Base-by-base conservation (phyloP, 2,888 invertebrate species). In the Strigamia transsilvanica region DNA sequence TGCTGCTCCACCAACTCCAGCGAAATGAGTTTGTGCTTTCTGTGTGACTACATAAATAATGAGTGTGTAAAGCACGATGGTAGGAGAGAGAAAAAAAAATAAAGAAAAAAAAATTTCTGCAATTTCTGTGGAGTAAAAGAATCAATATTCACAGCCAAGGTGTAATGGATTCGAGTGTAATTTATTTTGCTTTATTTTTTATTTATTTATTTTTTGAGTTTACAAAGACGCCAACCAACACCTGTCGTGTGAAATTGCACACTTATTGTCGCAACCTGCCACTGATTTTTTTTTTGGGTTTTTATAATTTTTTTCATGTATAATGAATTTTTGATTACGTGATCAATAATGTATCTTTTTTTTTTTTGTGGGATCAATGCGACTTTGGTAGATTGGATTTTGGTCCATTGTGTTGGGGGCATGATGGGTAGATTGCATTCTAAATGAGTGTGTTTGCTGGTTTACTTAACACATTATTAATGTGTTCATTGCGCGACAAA, bases 21-120 rank as follows among this genome's bases (percentile, higher is more conserved):
- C 73, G 73, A 73, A 73, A 73, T 73, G 73, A 73, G 73, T 73
- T 73, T 73, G 73, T 73, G 73, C 73, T 73, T 73, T 73, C 73
- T 73, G 73, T 73, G 73, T 27, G 73, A 73, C 73, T 73, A 73
- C 73, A 73, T 73, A 73, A 73, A 73, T 73, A 73, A 73, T 73
- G 73, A 73, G 73, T 32, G 73, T 73, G 73, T 73, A 73, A 73
- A 56, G 56, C 56, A n/a, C n/a, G 56, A 56, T 56, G 18, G 18
- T n/a, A 13, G 6, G 13, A 42, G 13, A 42, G 13, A 42, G n/a
- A 56, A 1, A n/a, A 56, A 56, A 61, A 21, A 21, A 61, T 3
- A 73, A 73, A 73, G 6, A 51, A 51, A 13, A 51, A 73, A 73
- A 73, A 73, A 73, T 27, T 1, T 15, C 32, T 15, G 73, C 73